Percentiles rank a stretch among this genome's conserved stretches.
Evolutionary conservation across 1,140 invertebrate species (phyloP).

Genomic region (Odontomachus brunneus): DNA sequence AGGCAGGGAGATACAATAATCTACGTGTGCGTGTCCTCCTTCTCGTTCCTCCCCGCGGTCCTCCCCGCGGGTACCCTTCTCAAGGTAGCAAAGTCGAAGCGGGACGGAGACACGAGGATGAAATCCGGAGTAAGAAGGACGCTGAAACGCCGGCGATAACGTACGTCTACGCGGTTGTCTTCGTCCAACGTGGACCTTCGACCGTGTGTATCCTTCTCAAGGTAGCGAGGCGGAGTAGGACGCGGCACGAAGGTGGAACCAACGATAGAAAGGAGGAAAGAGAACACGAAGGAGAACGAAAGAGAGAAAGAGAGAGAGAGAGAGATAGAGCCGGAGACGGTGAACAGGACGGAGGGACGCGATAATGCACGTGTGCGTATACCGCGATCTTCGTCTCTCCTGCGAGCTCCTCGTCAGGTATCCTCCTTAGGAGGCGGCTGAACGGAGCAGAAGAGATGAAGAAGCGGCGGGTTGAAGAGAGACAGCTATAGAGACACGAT

Average conservation of each 20-base stretch:
- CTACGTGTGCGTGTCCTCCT: conserved; percentile 46
- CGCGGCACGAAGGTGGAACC: not conserved
- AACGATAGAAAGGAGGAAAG: conserved; percentile 4
- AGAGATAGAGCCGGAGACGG: conserved; percentile 59
- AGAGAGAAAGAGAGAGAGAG: conserved; percentile 35
- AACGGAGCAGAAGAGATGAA: conserved; percentile 27
- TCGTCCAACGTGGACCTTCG: conserved; percentile 54
- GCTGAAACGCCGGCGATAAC: conserved; percentile 64
- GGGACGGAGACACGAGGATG: conserved; percentile 43
- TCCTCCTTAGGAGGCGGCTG: conserved; percentile 55
- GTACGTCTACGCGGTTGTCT: conserved; percentile 62
- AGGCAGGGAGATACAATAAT: conserved; percentile 27
- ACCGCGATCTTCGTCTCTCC: conserved; percentile 49
- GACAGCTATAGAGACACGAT: conserved; percentile 70
- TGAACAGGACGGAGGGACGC: conserved; percentile 14
- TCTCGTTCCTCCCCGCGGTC: conserved; percentile 38
- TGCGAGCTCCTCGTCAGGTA: conserved; percentile 18
- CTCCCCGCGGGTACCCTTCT: conserved; percentile 30
- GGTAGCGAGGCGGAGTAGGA: conserved; percentile 74
- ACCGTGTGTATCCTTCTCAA: conserved; percentile 76
- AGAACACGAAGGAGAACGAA: conserved; percentile 33
- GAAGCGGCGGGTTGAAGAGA: conserved; percentile 12
- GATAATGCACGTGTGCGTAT: conserved; percentile 60
- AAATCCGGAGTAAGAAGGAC: conserved; percentile 46
- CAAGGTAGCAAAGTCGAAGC: conserved; percentile 42